These are phyloP conservation scores for Lamellibrachia luymesi DNA, from an alignment of 1,140 invertebrate genomes.

Conservation along the genomic window DNA sequence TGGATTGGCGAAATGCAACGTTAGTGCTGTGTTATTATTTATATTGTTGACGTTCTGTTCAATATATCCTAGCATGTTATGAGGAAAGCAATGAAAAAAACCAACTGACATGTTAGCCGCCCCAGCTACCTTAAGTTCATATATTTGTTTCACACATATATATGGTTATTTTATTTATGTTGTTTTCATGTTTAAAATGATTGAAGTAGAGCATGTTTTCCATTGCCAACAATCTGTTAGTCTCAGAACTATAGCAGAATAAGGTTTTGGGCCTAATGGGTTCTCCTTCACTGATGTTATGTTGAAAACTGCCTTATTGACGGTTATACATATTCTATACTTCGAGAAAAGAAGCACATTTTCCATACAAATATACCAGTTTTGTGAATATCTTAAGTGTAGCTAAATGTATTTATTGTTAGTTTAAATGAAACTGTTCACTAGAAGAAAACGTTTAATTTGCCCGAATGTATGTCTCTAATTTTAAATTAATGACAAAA, in stretches of 20 bases:
- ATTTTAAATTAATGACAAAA: neutral
- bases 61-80: too few relatives aligned
- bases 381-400: neutral
- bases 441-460: neutral
- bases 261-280: neutral
- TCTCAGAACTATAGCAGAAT: neutral
- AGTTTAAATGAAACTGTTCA: neutral
- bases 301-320: neutral
- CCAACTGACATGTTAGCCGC: too few relatives aligned
- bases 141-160: neutral
- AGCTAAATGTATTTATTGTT: neutral
- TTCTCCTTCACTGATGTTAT: neutral
- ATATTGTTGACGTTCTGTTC: too few relatives aligned
- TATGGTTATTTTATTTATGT: neutral
- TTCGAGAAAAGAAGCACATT: neutral
- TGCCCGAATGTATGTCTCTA: neutral
- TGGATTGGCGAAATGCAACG: too few relatives aligned
- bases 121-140: neutral
- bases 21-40: too few relatives aligned
- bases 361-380: neutral
- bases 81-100: too few relatives aligned
- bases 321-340: neutral
- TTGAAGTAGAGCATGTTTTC: neutral
- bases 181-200: neutral
- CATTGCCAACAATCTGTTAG: neutral